These are phyloP conservation scores for Tetramorium alpestre DNA, from an alignment of 1,140 invertebrate genomes.

Conservation along the genomic window DNA sequence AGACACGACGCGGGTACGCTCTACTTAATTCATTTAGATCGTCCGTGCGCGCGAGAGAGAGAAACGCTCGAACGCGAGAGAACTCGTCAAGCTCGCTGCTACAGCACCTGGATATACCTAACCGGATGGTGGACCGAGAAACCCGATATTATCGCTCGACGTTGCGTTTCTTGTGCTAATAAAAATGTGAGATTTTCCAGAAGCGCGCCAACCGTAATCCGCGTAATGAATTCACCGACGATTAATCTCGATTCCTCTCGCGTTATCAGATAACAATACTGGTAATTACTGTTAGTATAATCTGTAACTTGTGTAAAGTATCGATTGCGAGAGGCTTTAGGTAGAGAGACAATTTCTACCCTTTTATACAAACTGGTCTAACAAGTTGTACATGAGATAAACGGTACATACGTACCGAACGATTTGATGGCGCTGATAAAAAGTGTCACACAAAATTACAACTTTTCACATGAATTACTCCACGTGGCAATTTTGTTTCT, in stretches of 20 bases:
- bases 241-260: not conserved
- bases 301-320: not conserved
- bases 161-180: not conserved
- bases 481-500: too few species aligned
- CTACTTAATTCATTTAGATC: constrained; percentile 38
- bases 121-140: not conserved
- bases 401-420: too few species aligned
- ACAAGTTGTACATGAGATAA: too few species aligned
- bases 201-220: not conserved
- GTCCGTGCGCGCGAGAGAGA: not conserved
- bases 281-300: not conserved
- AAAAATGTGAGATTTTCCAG: not conserved
- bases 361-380: not conserved
- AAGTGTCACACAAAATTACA: not conserved
- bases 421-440: not conserved
- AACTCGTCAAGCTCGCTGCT: not conserved
- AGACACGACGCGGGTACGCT: constrained; percentile 3
- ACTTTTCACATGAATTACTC: not conserved
- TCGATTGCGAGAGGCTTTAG: not conserved
- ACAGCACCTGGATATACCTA: not conserved
- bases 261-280: not conserved
- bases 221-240: not conserved
- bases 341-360: not conserved
- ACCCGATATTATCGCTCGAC: constrained; percentile 10
- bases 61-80: not conserved